A percentile compares a stretch with the other conserved stretches of the same genome.
Conservation (phyloP, 2,113 vertebrate genomes). For the Ctenomys sociabilis region DNA sequence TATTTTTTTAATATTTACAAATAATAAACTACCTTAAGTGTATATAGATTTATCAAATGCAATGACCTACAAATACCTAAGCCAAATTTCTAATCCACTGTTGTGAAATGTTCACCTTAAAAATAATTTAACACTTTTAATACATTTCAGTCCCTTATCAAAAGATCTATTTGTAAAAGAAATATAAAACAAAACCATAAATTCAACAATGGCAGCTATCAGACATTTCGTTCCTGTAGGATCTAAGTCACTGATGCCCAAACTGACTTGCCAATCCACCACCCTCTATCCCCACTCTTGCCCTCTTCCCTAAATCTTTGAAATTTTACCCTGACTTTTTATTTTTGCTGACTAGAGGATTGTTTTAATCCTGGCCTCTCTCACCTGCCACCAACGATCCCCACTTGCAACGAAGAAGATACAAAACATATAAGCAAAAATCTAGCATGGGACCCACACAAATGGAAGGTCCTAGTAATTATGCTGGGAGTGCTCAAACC, state of each 20-base stretch:
- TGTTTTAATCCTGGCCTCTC: background rate
- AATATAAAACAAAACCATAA: background rate
- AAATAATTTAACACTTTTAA: background rate
- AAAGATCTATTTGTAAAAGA: background rate
- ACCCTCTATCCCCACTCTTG: background rate
- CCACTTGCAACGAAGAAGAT: background rate
- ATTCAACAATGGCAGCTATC: background rate
- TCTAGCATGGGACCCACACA: background rate
- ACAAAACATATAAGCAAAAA: background rate
- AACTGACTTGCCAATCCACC: background rate
- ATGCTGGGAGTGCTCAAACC: fast-evolving
- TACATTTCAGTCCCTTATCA: background rate
- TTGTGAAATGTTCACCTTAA: background rate
- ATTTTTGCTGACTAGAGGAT: background rate
- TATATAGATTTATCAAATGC: background rate
- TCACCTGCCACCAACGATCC: background rate
- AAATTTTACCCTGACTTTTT: background rate
- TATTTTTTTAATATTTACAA: background rate
- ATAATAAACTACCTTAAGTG: conserved; percentile 14
- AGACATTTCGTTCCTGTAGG: background rate
- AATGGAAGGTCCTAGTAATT: background rate
- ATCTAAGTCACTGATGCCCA: background rate
- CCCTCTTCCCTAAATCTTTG: background rate
- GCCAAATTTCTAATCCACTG: background rate
- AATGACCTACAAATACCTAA: background rate